phyloP scores from a whole-genome alignment of 1,140 invertebrate genomes.

The Thalassaphorura encarpata region DNA sequence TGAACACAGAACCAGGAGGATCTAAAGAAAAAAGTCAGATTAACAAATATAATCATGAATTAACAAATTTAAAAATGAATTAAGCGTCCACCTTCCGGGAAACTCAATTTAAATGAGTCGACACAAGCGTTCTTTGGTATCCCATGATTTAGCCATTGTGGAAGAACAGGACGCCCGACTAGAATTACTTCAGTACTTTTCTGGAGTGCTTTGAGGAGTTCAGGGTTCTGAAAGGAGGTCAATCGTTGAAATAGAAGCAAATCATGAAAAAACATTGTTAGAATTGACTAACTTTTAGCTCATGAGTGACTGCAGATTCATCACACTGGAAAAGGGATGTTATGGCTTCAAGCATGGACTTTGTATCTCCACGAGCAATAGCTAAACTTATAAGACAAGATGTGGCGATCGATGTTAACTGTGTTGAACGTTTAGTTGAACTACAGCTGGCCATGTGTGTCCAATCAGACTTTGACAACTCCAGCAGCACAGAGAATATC shows the following conservation, averaged over 20 bases:
- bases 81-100: constrained; percentile 40
- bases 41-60: background rate
- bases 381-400: constrained; percentile 81
- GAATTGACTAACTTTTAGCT: constrained; percentile 54
- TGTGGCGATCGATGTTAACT: constrained; percentile 74
- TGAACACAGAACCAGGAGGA: constrained; percentile 32
- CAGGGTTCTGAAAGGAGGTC: constrained; percentile 63
- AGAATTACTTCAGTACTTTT: constrained; percentile 78
- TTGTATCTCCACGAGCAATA: constrained; percentile 87
- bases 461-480: constrained; percentile 58
- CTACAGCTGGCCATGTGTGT: constrained; percentile 33
- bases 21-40: constrained; percentile 23
- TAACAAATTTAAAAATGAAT: background rate
- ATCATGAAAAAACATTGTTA: background rate
- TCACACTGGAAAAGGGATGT: constrained; percentile 80
- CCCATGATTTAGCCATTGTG: constrained; percentile 80
- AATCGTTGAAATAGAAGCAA: background rate
- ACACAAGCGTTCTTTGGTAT: constrained; percentile 66
- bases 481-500: constrained; percentile 64
- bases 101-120: constrained; percentile 54
- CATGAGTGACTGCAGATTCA: constrained; percentile 60
- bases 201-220: constrained; percentile 73
- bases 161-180: constrained; percentile 66
- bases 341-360: constrained; percentile 74
- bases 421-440: constrained; percentile 31